Percentiles rank a stretch among this genome's conserved stretches.
Evolutionary conservation across 1,140 invertebrate genomes (phyloP).

Genomic region (Anagrus nilaparvatae): DNA sequence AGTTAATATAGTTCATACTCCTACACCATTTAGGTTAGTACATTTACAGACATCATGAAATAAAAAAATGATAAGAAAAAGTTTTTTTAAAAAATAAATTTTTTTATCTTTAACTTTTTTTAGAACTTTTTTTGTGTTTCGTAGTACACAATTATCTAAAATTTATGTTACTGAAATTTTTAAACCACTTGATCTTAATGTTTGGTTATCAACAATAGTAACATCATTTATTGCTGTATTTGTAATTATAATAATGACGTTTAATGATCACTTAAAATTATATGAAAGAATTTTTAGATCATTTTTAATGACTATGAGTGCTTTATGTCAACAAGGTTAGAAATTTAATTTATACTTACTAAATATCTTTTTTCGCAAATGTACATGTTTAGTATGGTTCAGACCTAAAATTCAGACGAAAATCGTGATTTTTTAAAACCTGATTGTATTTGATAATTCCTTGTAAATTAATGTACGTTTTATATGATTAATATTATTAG

Average conservation of each 20-base stretch:
- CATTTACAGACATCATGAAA: no score
- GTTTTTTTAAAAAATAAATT: no score
- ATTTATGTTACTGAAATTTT: constrained; percentile 6
- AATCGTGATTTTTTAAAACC: no score
- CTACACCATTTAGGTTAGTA: constrained; percentile 6
- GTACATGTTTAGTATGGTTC: no score
- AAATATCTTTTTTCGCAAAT: no score
- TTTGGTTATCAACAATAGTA: constrained; percentile 9
- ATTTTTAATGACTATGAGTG: constrained; percentile 7
- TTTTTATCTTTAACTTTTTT: neutral
- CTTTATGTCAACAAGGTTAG: constrained; percentile 13
- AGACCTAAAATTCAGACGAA: no score
- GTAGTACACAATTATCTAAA: constrained; percentile 5
- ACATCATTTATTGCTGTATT: constrained; percentile 2
- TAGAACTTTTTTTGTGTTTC: constrained; percentile 10
- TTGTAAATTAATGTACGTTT: no score
- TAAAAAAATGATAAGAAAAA: no score
- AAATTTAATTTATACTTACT: no score
- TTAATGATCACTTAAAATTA: no score
- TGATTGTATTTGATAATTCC: no score
- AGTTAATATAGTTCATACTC: constrained; percentile 6
- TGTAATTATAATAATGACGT: neutral
- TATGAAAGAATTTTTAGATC: constrained; percentile 8
- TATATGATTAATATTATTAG: no score
- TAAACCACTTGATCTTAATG: constrained; percentile 1